These are phyloP conservation scores for Drosophila oshimai DNA, from an alignment of 1,140 invertebrate species.

Conservation along the genomic window DNA sequence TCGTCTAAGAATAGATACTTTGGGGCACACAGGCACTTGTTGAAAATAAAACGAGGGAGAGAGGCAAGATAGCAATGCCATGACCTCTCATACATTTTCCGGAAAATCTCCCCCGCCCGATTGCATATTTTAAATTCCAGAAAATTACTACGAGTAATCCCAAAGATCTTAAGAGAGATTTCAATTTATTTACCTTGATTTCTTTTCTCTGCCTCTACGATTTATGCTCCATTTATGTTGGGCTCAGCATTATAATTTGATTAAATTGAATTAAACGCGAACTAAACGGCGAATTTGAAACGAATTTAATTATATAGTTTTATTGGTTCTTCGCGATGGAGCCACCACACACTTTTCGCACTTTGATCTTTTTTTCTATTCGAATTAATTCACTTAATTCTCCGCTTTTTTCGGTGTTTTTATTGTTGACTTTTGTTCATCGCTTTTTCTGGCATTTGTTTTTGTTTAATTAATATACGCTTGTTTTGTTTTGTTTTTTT, in stretches of 20 bases:
- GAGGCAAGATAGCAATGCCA: not conserved
- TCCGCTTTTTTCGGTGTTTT: conserved; percentile 12
- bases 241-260: not conserved
- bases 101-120: not conserved
- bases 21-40: conserved; percentile 17
- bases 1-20: conserved; percentile 17
- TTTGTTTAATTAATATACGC: conserved; percentile 13
- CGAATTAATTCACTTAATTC: conserved; percentile 22
- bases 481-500: not conserved
- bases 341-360: conserved; percentile 18
- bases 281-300: conserved; percentile 5
- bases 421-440: conserved; percentile 31
- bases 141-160: not conserved
- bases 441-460: not conserved
- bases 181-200: conserved; percentile 17
- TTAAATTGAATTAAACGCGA: conserved; percentile 8
- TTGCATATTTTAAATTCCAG: conserved; percentile 10
- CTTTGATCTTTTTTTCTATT: conserved; percentile 32
- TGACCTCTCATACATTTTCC: conserved; percentile 11
- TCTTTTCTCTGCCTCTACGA: conserved; percentile 4
- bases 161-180: not conserved
- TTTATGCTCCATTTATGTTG: conserved; percentile 14
- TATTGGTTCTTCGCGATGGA: conserved; percentile 14
- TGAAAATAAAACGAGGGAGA: not conserved
- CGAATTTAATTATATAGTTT: conserved; percentile 7